These are phyloP conservation scores for Neodiprion virginianus DNA, from an alignment of 1,140 invertebrate species.

Conservation along the genomic window DNA sequence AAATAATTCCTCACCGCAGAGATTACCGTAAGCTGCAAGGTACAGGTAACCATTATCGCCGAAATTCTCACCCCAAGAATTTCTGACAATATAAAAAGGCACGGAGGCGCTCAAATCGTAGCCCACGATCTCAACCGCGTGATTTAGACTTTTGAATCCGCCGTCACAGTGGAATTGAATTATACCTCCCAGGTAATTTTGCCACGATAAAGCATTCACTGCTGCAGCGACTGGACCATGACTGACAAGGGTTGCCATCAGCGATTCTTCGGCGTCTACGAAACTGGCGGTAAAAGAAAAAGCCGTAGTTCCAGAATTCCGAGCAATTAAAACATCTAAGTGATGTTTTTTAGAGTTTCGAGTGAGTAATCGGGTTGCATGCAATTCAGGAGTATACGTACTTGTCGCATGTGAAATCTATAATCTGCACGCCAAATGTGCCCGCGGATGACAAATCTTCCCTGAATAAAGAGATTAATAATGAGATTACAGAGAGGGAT, in stretches of 20 bases:
- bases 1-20: constrained; percentile 69
- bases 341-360: too few relatives aligned
- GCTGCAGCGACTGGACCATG: constrained; percentile 81
- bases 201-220: constrained; percentile 86
- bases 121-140: constrained; percentile 86
- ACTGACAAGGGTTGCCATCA: constrained; percentile 69
- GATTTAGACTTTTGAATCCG: constrained; percentile 72
- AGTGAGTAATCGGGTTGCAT: background rate
- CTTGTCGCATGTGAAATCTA: constrained; percentile 61
- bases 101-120: constrained; percentile 77
- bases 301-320: background rate
- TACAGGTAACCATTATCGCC: constrained; percentile 81
- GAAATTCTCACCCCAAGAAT: constrained; percentile 84
- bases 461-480: constrained; percentile 22
- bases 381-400: constrained; percentile 41
- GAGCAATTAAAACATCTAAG: too few relatives aligned
- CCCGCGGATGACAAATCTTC: constrained; percentile 26
- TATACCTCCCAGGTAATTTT: constrained; percentile 86
- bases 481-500: background rate
- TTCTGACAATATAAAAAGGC: constrained; percentile 85
- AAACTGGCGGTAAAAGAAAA: constrained; percentile 60
- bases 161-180: constrained; percentile 83
- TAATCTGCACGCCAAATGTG: constrained; percentile 42
- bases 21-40: constrained; percentile 78
- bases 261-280: constrained; percentile 69